Base-by-base conservation (phyloP, 2,888 invertebrate genomes). In the Synanthedon tipuliformis region DNA sequence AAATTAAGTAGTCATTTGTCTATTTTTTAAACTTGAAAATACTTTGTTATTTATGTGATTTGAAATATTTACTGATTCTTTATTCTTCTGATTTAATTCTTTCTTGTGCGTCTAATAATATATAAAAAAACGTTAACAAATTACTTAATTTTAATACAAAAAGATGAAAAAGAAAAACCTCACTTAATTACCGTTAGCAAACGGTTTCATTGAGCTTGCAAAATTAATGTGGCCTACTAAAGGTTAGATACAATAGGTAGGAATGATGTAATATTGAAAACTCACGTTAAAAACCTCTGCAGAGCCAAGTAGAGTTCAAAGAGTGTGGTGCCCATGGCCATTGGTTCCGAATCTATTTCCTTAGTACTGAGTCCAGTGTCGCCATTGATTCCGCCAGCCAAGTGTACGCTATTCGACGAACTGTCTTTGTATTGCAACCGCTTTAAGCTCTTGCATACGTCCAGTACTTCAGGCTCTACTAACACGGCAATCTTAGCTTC, bases 221-320 rank as follows among this genome's bases (percentile, higher is more conserved):
- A 23, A 23, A 23, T 23, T 8, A 8, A 8, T 27, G 27, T 7
- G 7, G 27, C 8, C 5, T 27, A 27, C 27, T 27, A 8, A 27
- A 27, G 2, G 34, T 34, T 34, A 34, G 34, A n/a, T 50, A n/a
- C 12, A 10, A 51, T 10, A 34, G 10, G 2, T 34, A 34, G 2
- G 8, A 34, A 3, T 34, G 8, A 34, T 34, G 3, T 10, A 5
- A 34, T 34, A 34, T 34, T 34, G 8, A 34, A 2, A 34, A 89
- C 93, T 88, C 85, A 91, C 90, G 90, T 87, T 49, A 93, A 89
- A 83, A 96, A 96, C 78, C 96, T 92, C 75, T 97, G 96, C 53
- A 98, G 81, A 1, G 95, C 92, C 59, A 98, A 89, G 79, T 98
- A 98, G 8, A 98, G 88, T 77, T 98, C 97, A 77, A 98, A 97